These are phyloP conservation scores for Thinocorus orbignyianus DNA, from an alignment of 2,113 vertebrate genomes.

Conservation along the genomic window DNA sequence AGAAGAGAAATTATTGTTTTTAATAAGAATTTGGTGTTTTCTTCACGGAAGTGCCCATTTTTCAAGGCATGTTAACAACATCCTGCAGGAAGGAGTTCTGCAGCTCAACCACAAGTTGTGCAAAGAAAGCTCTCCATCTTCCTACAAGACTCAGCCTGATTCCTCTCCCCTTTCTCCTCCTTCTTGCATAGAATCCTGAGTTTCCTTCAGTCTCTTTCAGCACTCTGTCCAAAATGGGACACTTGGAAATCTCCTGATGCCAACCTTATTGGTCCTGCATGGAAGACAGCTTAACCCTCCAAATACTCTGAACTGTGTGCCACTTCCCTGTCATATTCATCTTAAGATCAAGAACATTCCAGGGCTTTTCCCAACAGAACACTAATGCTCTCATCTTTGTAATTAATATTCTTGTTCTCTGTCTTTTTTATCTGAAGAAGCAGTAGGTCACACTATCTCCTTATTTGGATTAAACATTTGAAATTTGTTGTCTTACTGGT, in stretches of 20 bases:
- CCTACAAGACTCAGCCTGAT: neutral
- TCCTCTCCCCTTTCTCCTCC: neutral
- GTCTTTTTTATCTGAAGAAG: neutral
- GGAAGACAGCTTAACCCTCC: neutral
- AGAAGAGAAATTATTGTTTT: neutral
- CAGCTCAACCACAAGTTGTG: neutral
- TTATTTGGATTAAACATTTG: neutral
- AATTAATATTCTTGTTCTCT: neutral
- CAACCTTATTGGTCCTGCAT: neutral
- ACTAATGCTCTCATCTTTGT: neutral
- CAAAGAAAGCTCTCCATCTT: rapidly evolving
- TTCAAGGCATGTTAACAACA: neutral
- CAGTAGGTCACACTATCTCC: neutral
- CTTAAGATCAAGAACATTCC: neutral
- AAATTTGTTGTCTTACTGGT: neutral
- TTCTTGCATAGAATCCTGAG: rapidly evolving
- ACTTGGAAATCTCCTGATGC: neutral
- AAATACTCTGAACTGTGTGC: neutral
- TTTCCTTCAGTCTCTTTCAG: neutral
- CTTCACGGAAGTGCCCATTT: neutral
- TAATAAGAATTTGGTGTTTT: neutral
- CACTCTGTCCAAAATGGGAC: neutral
- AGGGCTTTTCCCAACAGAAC: neutral
- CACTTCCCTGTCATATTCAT: neutral
- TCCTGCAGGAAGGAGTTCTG: neutral